phyloP scores from a whole-genome alignment of 2,888 invertebrate genomes.

The Pristionchus exspectatus region DNA sequence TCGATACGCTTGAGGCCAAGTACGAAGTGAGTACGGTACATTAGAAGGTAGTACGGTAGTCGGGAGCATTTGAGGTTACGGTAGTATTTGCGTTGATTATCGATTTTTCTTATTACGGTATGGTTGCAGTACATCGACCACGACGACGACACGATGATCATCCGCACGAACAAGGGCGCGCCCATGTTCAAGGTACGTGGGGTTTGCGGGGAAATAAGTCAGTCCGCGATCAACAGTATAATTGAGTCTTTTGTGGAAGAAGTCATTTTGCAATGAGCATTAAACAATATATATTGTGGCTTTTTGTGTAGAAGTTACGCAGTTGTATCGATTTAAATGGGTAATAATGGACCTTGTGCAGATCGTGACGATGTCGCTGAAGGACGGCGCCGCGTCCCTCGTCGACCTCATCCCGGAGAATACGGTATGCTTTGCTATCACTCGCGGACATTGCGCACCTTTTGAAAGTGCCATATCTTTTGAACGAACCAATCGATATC shows the following conservation, averaged over 20 bases:
- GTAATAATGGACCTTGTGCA: no score
- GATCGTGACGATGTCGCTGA: slow-evolving; percentile 82
- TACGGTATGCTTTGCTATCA: no score
- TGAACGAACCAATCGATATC: no score
- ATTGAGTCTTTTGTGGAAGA: no score
- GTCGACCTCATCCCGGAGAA: slow-evolving; percentile 49
- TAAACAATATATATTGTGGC: no score
- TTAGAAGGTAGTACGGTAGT: neutral
- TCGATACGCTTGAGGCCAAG: slow-evolving; percentile 93
- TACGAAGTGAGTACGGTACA: slow-evolving; percentile 85
- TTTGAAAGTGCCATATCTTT: no score
- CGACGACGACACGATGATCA: slow-evolving; percentile 87
- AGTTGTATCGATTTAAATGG: no score
- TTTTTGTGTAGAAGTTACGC: no score
- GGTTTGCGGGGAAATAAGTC: neutral
- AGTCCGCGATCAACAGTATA: neutral
- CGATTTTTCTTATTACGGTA: neutral
- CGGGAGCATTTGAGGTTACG: no score
- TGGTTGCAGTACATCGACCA: slow-evolving; percentile 90
- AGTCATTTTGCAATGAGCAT: no score
- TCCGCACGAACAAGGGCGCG: slow-evolving; percentile 94
- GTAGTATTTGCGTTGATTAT: neutral
- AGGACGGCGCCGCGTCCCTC: neutral
- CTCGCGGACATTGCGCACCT: no score
- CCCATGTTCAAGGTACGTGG: slow-evolving; percentile 90